A percentile compares a stretch with the other conserved stretches of the same genome.
These are phyloP conservation scores for Andrena cerasifolii DNA, from an alignment of 1,140 invertebrate species.

Conservation along the genomic window DNA sequence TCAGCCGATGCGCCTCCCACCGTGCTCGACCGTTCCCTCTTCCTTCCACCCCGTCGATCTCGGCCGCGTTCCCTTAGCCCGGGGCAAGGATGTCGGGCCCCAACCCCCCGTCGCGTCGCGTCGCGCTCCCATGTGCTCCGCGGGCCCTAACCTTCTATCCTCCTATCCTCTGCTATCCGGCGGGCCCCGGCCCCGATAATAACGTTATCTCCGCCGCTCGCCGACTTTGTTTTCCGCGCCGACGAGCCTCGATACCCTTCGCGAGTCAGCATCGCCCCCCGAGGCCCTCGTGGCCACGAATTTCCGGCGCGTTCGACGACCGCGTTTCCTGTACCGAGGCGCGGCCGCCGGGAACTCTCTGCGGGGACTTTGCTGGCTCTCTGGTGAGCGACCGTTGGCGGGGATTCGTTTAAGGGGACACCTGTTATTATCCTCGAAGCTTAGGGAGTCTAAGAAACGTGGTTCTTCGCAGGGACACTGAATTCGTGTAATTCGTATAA, in stretches of 20 bases:
- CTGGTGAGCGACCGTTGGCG: too few species aligned
- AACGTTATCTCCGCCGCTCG: constrained; percentile 25
- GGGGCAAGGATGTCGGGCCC: constrained; percentile 44
- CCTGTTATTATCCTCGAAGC: too few species aligned
- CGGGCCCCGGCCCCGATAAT: constrained; percentile 29
- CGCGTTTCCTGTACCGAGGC: constrained; percentile 16
- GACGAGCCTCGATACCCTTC: not conserved
- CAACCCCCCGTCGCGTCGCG: constrained; percentile 43
- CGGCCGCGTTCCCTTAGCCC: constrained; percentile 40
- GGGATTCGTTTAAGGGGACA: too few species aligned
- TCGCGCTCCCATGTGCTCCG: constrained; percentile 49
- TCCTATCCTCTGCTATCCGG: too few species aligned
- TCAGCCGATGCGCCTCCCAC: constrained; percentile 48
- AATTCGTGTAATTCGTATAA: too few species aligned
- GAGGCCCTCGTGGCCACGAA: not conserved
- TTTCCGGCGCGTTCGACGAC: constrained; percentile 25
- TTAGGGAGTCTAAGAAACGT: too few species aligned
- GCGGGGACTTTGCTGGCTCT: too few species aligned
- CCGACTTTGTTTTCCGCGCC: constrained; percentile 32
- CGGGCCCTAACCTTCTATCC: too few species aligned
- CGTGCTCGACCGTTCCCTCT: constrained; percentile 16
- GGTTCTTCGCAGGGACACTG: too few species aligned
- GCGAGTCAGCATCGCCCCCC: not conserved
- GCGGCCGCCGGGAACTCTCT: too few species aligned
- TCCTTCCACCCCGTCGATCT: constrained; percentile 1